Conservation (phyloP, 1,140 invertebrate genomes). For the Microplitis mediator region DNA sequence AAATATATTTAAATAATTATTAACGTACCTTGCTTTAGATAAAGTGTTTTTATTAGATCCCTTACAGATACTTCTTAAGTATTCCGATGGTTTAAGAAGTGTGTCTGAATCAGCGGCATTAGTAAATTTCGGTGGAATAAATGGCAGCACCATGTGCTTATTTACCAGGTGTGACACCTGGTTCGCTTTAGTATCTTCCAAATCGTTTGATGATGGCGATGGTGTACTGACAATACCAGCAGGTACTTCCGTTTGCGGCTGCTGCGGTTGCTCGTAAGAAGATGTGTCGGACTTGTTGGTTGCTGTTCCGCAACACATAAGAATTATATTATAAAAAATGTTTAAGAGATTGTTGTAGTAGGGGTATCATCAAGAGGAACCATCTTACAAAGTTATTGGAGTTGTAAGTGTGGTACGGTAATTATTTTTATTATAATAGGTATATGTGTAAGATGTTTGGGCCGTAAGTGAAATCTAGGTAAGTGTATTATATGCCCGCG, state of each 20-base stretch:
- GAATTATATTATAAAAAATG: neutral
- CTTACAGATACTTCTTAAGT: conserved; percentile 80
- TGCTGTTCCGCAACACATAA: conserved; percentile 56
- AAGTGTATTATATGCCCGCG: conserved; percentile 62
- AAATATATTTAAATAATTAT: neutral
- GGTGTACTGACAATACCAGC: conserved; percentile 22
- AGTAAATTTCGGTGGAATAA: conserved; percentile 87
- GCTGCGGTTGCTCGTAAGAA: conserved; percentile 45
- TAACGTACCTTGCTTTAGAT: conserved; percentile 56
- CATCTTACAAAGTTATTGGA: neutral
- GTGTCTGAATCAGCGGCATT: conserved; percentile 73
- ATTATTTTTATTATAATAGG: conserved; percentile 22
- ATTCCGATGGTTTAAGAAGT: conserved; percentile 90
- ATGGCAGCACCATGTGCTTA: conserved; percentile 82
- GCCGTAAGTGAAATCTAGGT: conserved; percentile 61
- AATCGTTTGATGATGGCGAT: conserved; percentile 39
- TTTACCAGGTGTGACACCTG: conserved; percentile 70
- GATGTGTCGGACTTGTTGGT: conserved; percentile 58
- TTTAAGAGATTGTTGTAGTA: neutral
- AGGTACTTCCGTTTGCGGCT: conserved; percentile 42
- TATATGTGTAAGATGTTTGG: conserved; percentile 21
- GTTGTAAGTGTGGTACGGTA: conserved; percentile 9
- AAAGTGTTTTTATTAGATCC: conserved; percentile 47
- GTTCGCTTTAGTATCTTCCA: conserved; percentile 52
- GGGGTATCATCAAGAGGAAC: neutral